phyloP scores from a whole-genome alignment of 1,140 invertebrate species.

The Chelonus insularis region DNA sequence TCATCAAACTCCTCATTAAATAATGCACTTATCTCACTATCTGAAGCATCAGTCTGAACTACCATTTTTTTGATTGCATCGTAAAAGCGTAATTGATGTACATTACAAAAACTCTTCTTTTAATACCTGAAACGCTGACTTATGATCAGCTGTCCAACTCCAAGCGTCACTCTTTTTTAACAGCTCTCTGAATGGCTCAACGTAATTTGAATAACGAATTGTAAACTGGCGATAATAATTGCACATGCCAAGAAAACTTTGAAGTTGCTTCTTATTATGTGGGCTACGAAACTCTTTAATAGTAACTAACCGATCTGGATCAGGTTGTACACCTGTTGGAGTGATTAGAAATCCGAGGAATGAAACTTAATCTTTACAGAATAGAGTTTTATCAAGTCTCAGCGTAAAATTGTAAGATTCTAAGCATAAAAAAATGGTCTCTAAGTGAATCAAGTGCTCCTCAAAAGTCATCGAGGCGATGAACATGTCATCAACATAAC shows the following conservation, averaged over 20 bases:
- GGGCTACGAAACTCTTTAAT: background rate
- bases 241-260: slow-evolving; percentile 1
- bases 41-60: too few species aligned
- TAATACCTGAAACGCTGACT: background rate
- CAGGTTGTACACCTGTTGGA: background rate
- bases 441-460: too few species aligned
- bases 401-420: too few species aligned
- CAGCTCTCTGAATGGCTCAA: background rate
- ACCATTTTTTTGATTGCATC: background rate
- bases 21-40: too few species aligned
- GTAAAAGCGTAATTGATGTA: background rate
- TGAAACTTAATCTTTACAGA: too few species aligned
- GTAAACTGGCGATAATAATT: slow-evolving; percentile 15
- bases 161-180: background rate
- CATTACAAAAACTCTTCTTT: background rate
- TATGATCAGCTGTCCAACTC: background rate
- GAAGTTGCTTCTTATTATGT: background rate
- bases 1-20: slow-evolving; percentile 9
- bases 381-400: too few species aligned
- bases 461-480: too few species aligned
- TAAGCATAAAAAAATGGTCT: too few species aligned
- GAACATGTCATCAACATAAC: too few species aligned
- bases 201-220: background rate
- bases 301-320: background rate
- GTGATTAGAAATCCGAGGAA: too few species aligned